Percentiles rank a stretch among this genome's conserved stretches.
Evolutionary conservation across 2,888 invertebrate species (phyloP).

Genomic region (Papilio elwesi): DNA sequence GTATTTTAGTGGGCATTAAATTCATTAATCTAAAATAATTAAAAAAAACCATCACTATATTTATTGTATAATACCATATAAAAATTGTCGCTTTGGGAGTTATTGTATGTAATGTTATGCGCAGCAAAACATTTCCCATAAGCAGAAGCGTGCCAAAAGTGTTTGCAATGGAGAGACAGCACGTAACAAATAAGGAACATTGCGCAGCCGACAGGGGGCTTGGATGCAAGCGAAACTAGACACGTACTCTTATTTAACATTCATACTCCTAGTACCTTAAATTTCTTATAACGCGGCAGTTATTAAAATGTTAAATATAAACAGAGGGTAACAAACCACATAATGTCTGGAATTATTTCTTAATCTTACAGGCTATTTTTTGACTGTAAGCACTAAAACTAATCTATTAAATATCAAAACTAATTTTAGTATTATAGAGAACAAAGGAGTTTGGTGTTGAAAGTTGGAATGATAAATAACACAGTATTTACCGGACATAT

Average conservation of each 20-base stretch:
- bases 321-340: no score
- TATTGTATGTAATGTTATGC: background rate
- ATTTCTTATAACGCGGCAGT: background rate
- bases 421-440: background rate
- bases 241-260: constrained; percentile 5
- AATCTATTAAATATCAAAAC: background rate
- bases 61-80: no score
- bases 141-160: constrained; percentile 20
- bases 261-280: background rate
- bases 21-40: no score
- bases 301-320: no score
- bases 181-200: constrained; percentile 34
- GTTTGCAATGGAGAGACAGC: constrained; percentile 17
- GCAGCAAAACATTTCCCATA: constrained; percentile 13
- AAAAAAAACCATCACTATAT: no score
- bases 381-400: background rate
- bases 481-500: no score
- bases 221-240: constrained; percentile 1
- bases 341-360: no score
- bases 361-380: no score
- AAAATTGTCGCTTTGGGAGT: background rate
- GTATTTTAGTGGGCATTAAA: no score
- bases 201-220: constrained; percentile 15
- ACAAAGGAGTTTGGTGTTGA: background rate
- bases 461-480: background rate